Evolutionary conservation across 2,113 vertebrate genomes (phyloP).

Genomic region (Corythaeola cristata): DNA sequence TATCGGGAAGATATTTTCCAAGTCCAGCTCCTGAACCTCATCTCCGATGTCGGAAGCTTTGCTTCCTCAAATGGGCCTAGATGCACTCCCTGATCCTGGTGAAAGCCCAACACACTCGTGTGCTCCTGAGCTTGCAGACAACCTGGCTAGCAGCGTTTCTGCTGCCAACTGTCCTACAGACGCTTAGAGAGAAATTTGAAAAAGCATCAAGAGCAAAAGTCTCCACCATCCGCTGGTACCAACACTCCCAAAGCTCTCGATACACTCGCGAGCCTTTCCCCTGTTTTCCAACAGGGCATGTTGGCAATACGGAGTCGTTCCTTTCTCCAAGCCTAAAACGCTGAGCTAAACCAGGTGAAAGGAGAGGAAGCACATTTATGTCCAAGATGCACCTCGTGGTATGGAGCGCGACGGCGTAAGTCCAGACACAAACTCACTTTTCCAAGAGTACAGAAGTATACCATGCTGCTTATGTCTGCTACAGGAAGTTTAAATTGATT

Average conservation of each 20-base stretch:
- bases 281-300: accelerated
- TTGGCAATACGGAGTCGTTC: background rate
- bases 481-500: conserved; percentile 53
- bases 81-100: background rate
- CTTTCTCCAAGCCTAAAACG: accelerated
- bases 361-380: background rate
- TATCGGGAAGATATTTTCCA: background rate
- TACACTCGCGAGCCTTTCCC: accelerated
- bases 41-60: accelerated
- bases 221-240: accelerated
- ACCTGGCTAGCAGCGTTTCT: background rate
- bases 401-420: accelerated
- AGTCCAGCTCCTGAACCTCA: background rate
- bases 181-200: too few species aligned
- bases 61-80: background rate
- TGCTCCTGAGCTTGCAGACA: background rate
- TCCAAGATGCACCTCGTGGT: background rate
- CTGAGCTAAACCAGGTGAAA: background rate
- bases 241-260: background rate
- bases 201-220: background rate
- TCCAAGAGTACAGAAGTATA: background rate
- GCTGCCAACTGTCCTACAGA: background rate
- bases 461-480: background rate
- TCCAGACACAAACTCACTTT: background rate
- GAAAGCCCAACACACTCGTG: background rate